phyloP scores from a whole-genome alignment of 2,113 vertebrate genomes.

The Chloropsis cyanopogon region DNA sequence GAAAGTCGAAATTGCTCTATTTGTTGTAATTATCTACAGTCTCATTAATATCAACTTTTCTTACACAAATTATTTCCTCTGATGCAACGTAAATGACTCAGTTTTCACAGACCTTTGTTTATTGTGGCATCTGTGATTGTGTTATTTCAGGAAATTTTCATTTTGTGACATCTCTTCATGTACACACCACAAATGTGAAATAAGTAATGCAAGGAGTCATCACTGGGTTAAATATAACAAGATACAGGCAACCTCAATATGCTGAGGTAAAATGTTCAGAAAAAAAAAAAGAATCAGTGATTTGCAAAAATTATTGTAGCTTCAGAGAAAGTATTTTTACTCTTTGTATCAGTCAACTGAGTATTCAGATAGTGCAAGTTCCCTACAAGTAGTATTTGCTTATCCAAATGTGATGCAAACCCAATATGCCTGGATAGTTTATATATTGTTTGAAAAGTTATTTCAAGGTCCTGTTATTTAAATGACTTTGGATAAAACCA shows the following conservation, averaged over 20 bases:
- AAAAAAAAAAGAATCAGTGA: neutral
- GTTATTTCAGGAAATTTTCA: conserved; percentile 16
- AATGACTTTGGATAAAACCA: neutral
- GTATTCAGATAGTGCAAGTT: neutral
- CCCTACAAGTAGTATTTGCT: neutral
- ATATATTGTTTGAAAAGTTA: neutral
- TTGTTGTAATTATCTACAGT: conserved; percentile 29
- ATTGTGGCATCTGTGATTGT: neutral
- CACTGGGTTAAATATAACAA: neutral
- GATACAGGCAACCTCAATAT: neutral
- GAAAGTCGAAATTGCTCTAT: conserved; percentile 2
- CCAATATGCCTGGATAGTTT: neutral
- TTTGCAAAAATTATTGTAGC: neutral
- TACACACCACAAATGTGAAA: neutral
- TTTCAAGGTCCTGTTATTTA: neutral
- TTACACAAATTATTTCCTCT: conserved; percentile 29
- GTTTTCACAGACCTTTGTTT: neutral
- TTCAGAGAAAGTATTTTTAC: neutral
- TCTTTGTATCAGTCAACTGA: neutral
- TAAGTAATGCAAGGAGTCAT: neutral
- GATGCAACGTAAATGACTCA: neutral
- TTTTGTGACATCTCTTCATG: neutral
- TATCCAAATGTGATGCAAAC: neutral
- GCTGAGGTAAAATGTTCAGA: neutral
- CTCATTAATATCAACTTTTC: conserved; percentile 1